Conservation (phyloP, 2,888 invertebrate genomes). For the Idaea dimidiata region DNA sequence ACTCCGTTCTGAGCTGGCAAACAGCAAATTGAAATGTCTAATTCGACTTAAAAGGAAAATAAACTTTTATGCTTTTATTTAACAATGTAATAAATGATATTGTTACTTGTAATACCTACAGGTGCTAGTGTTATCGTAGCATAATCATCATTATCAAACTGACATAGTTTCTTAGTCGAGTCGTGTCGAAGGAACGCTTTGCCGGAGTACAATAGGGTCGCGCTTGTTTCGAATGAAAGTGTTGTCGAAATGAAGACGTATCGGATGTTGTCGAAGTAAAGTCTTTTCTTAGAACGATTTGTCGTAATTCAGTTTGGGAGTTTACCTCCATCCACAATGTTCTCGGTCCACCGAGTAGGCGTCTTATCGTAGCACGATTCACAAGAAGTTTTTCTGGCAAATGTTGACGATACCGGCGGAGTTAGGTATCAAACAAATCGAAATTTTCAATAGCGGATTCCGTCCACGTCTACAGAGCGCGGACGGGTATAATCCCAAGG, state of each 20-base stretch:
- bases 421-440: slow-evolving; percentile 51
- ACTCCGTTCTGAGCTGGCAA: background rate
- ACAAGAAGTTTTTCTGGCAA: slow-evolving; percentile 22
- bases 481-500: slow-evolving; percentile 66
- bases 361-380: background rate
- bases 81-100: slow-evolving; percentile 7
- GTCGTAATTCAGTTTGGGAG: no score
- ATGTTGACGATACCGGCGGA: slow-evolving; percentile 47
- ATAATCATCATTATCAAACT: no score
- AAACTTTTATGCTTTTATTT: background rate
- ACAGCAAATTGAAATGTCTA: background rate
- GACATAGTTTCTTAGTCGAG: no score
- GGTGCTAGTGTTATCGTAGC: background rate
- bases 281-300: no score
- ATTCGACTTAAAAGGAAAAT: background rate
- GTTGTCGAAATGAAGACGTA: no score
- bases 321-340: no score
- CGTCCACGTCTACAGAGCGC: slow-evolving; percentile 50
- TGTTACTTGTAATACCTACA: background rate
- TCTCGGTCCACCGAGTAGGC: no score
- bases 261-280: no score
- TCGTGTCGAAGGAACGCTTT: no score
- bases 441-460: slow-evolving; percentile 67
- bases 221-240: no score
- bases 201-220: no score